These are phyloP conservation scores for Toxotes lorentzi DNA, from an alignment of 2,797 vertebrate species.

Conservation along the genomic window DNA sequence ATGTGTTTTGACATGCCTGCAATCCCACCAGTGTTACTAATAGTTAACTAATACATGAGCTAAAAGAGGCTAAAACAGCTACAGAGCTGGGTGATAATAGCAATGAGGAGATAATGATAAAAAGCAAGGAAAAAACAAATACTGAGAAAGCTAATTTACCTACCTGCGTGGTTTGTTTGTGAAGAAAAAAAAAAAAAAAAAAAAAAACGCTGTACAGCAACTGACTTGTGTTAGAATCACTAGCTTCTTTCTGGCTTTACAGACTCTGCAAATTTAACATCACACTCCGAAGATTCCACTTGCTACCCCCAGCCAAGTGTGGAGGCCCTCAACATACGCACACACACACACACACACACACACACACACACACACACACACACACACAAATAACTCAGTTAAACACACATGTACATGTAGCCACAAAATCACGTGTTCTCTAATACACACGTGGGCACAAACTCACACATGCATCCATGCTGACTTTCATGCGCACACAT, in stretches of 20 bases:
- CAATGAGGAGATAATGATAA: not conserved
- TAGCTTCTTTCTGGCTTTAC: slow-evolving; percentile 53
- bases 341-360: slow-evolving; percentile 4
- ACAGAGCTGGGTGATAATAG: not conserved
- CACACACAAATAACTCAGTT: not conserved
- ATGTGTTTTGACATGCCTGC: not conserved
- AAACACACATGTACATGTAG: slow-evolving; percentile 20
- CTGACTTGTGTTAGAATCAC: slow-evolving; percentile 47
- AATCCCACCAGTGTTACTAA: not conserved
- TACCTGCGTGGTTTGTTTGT: slow-evolving; percentile 26
- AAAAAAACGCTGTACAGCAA: slow-evolving; percentile 33
- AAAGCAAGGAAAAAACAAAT: not conserved
- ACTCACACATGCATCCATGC: slow-evolving; percentile 45
- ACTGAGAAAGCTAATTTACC: not conserved
- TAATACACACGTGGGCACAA: slow-evolving; percentile 22
- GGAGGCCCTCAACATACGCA: slow-evolving; percentile 28
- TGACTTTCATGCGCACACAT: slow-evolving; percentile 55
- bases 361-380: slow-evolving; percentile 6
- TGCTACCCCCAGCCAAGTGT: slow-evolving; percentile 66
- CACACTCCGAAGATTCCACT: slow-evolving; percentile 71
- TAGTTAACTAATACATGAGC: slow-evolving; percentile 5
- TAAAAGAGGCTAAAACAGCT: not conserved
- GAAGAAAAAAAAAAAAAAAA: no score
- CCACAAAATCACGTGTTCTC: slow-evolving; percentile 38
- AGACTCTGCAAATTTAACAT: slow-evolving; percentile 73